phyloP scores from a whole-genome alignment of 2,113 vertebrate species.

The Salvelinus alpinus region DNA sequence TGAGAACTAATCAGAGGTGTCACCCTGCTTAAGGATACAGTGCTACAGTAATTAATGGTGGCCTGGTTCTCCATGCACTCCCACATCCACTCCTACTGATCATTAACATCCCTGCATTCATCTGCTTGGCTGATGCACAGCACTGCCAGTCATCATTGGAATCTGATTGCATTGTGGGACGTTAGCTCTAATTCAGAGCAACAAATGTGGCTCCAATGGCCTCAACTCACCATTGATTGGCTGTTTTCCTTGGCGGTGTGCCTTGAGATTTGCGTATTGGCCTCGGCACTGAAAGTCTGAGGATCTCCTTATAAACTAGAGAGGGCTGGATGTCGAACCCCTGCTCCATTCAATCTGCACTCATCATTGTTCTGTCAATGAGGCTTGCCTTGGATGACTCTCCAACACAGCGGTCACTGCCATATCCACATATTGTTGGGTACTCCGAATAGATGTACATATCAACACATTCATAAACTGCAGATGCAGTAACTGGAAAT shows the following conservation, averaged over 20 bases:
- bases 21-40: too few species aligned
- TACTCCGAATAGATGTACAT: constrained; percentile 42
- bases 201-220: constrained; percentile 52
- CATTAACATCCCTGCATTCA: constrained; percentile 42
- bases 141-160: constrained; percentile 38
- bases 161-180: constrained; percentile 54
- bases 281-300: constrained; percentile 33
- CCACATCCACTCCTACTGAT: constrained; percentile 5
- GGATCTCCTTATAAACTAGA: constrained; percentile 30
- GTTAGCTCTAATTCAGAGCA: constrained; percentile 42
- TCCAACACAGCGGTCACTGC: constrained; percentile 28
- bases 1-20: too few species aligned
- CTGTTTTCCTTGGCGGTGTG: constrained; percentile 46
- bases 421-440: constrained; percentile 42
- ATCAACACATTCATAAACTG: constrained; percentile 19
- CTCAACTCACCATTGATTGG: constrained; percentile 57
- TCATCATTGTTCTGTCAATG: constrained; percentile 59
- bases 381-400: constrained; percentile 48
- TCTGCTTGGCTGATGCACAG: constrained; percentile 36
- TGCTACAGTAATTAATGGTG: neutral
- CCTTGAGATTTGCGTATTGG: constrained; percentile 45
- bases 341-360: constrained; percentile 34
- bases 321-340: constrained; percentile 57
- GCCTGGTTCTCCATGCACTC: neutral
- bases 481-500: constrained; percentile 33